Percentiles rank a stretch among this genome's conserved stretches.
Conservation (phyloP, 64 coral and sea anemone species). For the Porites lutea region DNA sequence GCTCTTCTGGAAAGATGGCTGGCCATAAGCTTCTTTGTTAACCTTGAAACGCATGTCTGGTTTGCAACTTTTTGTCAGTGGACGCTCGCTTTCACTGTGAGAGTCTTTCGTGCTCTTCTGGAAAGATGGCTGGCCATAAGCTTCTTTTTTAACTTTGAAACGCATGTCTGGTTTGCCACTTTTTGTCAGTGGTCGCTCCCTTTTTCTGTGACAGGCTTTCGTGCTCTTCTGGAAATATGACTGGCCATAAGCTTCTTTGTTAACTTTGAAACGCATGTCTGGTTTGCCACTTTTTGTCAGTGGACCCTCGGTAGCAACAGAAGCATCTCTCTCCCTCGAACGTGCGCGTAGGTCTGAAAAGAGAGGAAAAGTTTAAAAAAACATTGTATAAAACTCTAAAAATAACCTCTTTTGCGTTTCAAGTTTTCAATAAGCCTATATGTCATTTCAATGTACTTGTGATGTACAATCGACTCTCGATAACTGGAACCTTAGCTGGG, state of each 20-base stretch:
- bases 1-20: no score
- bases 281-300: slow-evolving; percentile 29
- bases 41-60: slow-evolving; percentile 29
- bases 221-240: neutral
- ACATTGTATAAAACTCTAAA: no score
- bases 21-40: no score
- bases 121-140: no score
- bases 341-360: neutral
- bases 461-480: no score
- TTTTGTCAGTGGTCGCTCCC: slow-evolving; percentile 8
- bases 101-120: neutral
- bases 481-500: no score
- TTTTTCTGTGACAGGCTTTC: neutral
- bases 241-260: neutral
- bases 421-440: no score
- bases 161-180: slow-evolving; percentile 32
- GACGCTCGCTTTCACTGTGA: no score
- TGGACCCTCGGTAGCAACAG: neutral
- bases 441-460: no score
- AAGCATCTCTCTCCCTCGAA: neutral
- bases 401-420: no score
- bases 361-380: neutral
- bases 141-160: neutral
- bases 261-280: slow-evolving; percentile 55
- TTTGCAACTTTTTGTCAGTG: neutral